These are phyloP conservation scores for Melieria omissa DNA, from an alignment of 2,888 invertebrate genomes.

Conservation along the genomic window DNA sequence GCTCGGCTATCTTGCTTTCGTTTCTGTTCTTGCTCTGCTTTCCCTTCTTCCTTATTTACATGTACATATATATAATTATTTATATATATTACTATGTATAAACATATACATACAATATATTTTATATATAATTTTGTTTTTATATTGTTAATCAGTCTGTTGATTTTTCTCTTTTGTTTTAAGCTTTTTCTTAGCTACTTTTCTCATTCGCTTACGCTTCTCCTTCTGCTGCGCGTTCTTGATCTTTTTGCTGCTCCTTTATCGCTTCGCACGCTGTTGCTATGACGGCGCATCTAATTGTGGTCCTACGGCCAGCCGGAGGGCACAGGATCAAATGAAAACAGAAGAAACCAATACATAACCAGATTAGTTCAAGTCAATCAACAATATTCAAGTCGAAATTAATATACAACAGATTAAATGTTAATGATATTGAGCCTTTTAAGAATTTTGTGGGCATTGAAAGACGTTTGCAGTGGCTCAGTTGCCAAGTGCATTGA, in stretches of 20 bases:
- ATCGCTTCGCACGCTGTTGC: conserved; percentile 39
- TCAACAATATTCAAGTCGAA: background rate
- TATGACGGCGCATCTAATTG: conserved; percentile 42
- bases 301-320: conserved; percentile 42
- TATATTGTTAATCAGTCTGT: conserved; percentile 66
- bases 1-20: conserved; percentile 43
- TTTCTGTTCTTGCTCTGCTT: conserved; percentile 41
- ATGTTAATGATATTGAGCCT: background rate
- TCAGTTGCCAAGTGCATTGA: too few species aligned
- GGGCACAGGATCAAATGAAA: conserved; percentile 17
- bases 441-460: background rate
- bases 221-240: conserved; percentile 44
- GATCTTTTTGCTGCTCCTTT: conserved; percentile 37
- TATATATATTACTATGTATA: conserved; percentile 53
- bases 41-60: conserved; percentile 55
- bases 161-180: conserved; percentile 61
- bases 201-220: conserved; percentile 54
- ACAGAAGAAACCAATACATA: conserved; percentile 31
- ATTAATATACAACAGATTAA: background rate
- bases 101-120: conserved; percentile 54
- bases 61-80: conserved; percentile 48
- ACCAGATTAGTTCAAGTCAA: conserved; percentile 18
- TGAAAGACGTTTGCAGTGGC: background rate
- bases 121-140: conserved; percentile 52
- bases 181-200: conserved; percentile 54